phyloP scores from a whole-genome alignment of 35 echinoderm and acorn worm genomes.

The Apostichopus parvimensis region DNA sequence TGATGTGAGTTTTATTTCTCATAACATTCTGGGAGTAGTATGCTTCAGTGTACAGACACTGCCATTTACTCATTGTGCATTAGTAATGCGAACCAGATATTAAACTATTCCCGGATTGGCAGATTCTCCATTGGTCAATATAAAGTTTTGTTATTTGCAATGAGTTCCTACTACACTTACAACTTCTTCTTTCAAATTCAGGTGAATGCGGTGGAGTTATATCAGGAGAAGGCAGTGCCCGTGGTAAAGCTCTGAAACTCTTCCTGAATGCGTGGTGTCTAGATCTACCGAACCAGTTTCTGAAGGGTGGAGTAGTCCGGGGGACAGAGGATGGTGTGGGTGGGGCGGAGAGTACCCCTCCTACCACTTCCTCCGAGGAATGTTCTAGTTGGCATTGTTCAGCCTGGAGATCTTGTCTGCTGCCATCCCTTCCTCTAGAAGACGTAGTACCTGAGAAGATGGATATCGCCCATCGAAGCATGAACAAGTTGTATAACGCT shows the following conservation, averaged over 20 bases:
- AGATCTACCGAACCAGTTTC: slow-evolving; percentile 45
- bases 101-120: too few relatives aligned
- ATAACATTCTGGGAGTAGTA: too few relatives aligned
- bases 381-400: slow-evolving; percentile 30
- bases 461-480: too few relatives aligned
- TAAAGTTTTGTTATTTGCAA: too few relatives aligned
- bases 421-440: slow-evolving; percentile 2
- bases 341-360: slow-evolving; percentile 71
- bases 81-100: too few relatives aligned
- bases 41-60: too few relatives aligned
- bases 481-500: too few relatives aligned
- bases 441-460: background rate
- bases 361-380: slow-evolving; percentile 41
- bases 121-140: too few relatives aligned
- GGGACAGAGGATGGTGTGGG: slow-evolving; percentile 67
- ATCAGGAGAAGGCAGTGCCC: slow-evolving; percentile 55
- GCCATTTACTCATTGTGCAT: too few relatives aligned
- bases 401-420: slow-evolving; percentile 10
- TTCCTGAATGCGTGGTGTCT: slow-evolving; percentile 45
- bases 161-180: background rate
- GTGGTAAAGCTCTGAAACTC: slow-evolving; percentile 33
- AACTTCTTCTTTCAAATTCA: slow-evolving; percentile 56
- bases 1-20: too few relatives aligned
- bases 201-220: slow-evolving; percentile 72
- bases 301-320: background rate